Evolutionary conservation across 2,888 invertebrate genomes (phyloP).

Genomic region (Calameuta idolon): DNA sequence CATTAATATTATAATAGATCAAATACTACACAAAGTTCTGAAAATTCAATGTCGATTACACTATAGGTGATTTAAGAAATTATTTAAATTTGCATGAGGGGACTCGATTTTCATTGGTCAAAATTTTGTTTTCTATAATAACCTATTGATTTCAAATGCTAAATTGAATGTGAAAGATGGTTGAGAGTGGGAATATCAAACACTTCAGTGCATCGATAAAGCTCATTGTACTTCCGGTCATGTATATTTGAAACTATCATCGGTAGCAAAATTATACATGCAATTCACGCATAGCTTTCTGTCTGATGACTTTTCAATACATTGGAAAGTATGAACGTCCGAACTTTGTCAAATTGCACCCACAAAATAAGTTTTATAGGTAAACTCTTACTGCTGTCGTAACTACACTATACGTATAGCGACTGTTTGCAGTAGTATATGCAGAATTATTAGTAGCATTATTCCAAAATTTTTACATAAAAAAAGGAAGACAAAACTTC

Average conservation of each 20-base stretch:
- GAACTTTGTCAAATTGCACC: background rate
- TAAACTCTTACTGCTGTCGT: background rate
- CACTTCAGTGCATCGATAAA: background rate
- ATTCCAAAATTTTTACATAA: background rate
- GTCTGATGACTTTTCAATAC: background rate
- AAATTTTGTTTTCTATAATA: background rate
- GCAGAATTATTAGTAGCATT: background rate
- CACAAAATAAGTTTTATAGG: background rate
- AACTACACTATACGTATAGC: background rate
- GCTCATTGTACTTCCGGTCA: background rate
- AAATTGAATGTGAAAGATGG: background rate
- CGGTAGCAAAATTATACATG: background rate
- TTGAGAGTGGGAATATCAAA: background rate
- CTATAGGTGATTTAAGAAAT: background rate
- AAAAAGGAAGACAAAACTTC: background rate
- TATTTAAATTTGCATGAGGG: background rate
- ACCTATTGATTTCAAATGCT: background rate
- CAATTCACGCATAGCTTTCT: background rate
- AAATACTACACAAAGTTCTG: slow-evolving; percentile 1
- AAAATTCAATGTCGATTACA: background rate
- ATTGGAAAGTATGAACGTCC: background rate
- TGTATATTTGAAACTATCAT: background rate
- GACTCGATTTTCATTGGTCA: background rate
- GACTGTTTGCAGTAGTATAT: background rate
- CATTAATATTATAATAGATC: slow-evolving; percentile 13